Base-by-base conservation (phyloP, 2,113 vertebrate species). In the Dicerorhinus sumatrensis region DNA sequence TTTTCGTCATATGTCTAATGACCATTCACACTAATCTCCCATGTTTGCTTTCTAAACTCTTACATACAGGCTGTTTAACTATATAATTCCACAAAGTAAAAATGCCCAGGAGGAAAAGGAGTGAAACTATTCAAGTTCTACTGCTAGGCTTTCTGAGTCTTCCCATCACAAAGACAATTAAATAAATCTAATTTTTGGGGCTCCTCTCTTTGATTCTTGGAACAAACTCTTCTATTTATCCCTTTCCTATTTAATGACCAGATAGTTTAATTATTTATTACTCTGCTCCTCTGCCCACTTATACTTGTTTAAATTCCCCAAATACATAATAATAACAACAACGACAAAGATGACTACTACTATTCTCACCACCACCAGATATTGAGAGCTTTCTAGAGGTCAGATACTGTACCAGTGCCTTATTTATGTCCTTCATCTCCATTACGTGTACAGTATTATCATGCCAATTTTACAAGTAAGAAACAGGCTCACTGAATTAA, bases 21-120 rank as follows among this genome's bases (percentile, higher is more conserved):
- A 69, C 46, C 27, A 56, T 36, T 92, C 54, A 73, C 46, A 58
- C 36, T 58, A 31, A 88, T 54, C 46, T 36, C 48, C 33, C 60
- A 12, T 27, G 33, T 91, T 79, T 94, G 60, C 67, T 77, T 84
- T 96, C 95, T 69, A 16, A 89, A 92, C 39, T 69, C 36, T 83
- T 63, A 63, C 5, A 51, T 48, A 48, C 4, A 48, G 67, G 54
- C 75, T 81, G 31, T 89, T 95, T 54, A 79, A 54, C 63, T 75
- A 84, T 39, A 25, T 36, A 91, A 79, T 73, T 88, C 56, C 82
- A 51, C 17, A 89, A 73, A 69, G 62, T 17, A 79, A 91, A 96
- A 73, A 92, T 6, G 31, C 21, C 42, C 33, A 89, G 13, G 51
- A 89, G 23, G 54, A 93, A 95, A 93, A 89, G 46, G 54, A 92